Base-by-base conservation (phyloP, 2,797 vertebrate genomes). In the Stomatorhinus walkeri region DNA sequence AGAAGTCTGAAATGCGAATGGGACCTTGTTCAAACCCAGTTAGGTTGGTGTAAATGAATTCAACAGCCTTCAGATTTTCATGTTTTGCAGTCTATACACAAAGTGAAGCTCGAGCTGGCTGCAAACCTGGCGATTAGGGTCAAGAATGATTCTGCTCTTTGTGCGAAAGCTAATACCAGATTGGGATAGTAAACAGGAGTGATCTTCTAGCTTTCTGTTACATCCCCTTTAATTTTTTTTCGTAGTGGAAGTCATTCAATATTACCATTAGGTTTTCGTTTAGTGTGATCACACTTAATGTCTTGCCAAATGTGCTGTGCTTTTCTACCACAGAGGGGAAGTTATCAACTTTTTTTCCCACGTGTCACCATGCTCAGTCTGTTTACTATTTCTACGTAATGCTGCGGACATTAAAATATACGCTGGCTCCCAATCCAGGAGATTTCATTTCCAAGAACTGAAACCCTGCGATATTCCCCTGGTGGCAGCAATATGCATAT, bases 271-370 rank as follows among this genome's bases (percentile, higher is more conserved):
- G 91, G 91, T 91, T 90, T 92, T 91, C 91, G 91, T 93, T 89
- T 36, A 89, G 81, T 51, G 81, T 90, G 22, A 91, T 93, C 92
- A 91, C 92, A 94, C 93, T 90, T 91, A 95, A 94, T 91, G 72
- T 86, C 90, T 90, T 91, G 91, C 94, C 94, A 95, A 95, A 95
- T 95, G 95, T 92, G 92, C 93, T 94, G 93, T 94, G 92, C 94
- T 94, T 91, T 90, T 89, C 81, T n/a, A 88, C 76, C 54, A 56
- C 9, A 16, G 36, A 40, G 52, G 64, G 87, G 88, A 84, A 88
- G 40, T 46, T 56, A 59, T 40, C 43, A 81, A 61, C 14, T 89
- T 84, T 87, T 89, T 64, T 89, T 64, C 92, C 92, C 92, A 89
- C 89, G 92, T 93, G 91, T 90, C 90, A n/a, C 59, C 91, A 91